A percentile compares a stretch with the other conserved stretches of the same genome.
These are phyloP conservation scores for Tetramorium bicarinatum DNA, from an alignment of 2,888 invertebrate species.

Conservation along the genomic window DNA sequence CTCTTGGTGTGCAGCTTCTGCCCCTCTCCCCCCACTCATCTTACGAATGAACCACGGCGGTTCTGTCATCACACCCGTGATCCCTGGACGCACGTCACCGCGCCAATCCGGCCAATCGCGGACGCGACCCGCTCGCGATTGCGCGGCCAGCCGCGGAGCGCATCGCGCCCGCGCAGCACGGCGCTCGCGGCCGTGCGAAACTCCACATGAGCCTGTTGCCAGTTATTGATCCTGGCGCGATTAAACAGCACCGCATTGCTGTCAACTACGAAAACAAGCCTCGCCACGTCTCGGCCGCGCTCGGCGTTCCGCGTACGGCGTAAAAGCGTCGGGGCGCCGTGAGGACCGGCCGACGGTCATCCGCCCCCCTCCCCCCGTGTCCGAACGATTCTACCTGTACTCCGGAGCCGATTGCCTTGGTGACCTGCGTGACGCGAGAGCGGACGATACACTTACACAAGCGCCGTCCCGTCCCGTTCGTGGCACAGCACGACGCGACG, in stretches of 20 bases:
- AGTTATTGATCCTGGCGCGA: slow-evolving; percentile 86
- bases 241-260: slow-evolving; percentile 86
- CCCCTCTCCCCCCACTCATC: no score
- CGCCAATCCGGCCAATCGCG: slow-evolving; percentile 16
- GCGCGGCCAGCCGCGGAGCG: slow-evolving; percentile 56
- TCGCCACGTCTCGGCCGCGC: slow-evolving; percentile 77
- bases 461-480: neutral
- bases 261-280: slow-evolving; percentile 83
- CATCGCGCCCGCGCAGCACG: slow-evolving; percentile 44
- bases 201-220: slow-evolving; percentile 85
- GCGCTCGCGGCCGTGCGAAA: slow-evolving; percentile 73
- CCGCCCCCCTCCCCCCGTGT: slow-evolving; percentile 39
- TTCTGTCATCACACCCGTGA: neutral
- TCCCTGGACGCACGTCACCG: neutral
- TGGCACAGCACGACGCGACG: neutral
- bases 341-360: slow-evolving; percentile 32
- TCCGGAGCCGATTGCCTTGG: neutral
- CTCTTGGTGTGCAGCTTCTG: no score
- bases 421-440: slow-evolving; percentile 6
- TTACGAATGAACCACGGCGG: no score
- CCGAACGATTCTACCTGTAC: neutral
- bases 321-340: slow-evolving; percentile 8
- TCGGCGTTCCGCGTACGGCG: slow-evolving; percentile 47
- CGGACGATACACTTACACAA: neutral
- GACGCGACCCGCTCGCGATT: slow-evolving; percentile 59